Evolutionary conservation across 2,797 vertebrate genomes (phyloP).

Genomic region (Sparus aurata): DNA sequence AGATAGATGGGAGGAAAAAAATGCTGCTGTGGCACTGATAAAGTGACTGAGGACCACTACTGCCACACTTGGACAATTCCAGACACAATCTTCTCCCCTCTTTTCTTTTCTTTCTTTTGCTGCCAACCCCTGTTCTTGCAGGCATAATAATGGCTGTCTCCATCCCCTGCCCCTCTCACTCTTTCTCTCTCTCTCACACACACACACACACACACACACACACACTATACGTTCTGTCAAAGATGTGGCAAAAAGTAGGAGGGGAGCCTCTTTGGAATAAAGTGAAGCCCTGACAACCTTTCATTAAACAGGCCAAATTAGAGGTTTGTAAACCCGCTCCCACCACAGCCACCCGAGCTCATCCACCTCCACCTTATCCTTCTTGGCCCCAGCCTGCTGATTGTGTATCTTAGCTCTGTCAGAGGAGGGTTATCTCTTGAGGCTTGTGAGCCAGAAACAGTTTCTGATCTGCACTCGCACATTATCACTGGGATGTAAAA

Average conservation of each 20-base stretch:
- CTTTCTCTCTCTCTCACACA: slow-evolving; percentile 31
- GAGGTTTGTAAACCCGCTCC: slow-evolving; percentile 68
- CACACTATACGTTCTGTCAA: slow-evolving; percentile 41
- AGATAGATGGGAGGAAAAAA: slow-evolving; percentile 80
- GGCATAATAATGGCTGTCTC: slow-evolving; percentile 81
- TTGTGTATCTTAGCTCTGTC: slow-evolving; percentile 58
- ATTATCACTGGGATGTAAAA: slow-evolving; percentile 76
- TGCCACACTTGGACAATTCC: slow-evolving; percentile 83
- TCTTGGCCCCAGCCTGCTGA: slow-evolving; percentile 44
- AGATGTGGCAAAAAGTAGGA: slow-evolving; percentile 64
- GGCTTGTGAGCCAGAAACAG: slow-evolving; percentile 59
- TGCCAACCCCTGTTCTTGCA: slow-evolving; percentile 75
- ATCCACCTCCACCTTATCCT: slow-evolving; percentile 62
- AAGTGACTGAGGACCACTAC: slow-evolving; percentile 84
- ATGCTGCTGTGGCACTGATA: slow-evolving; percentile 84
- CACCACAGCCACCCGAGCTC: slow-evolving; percentile 34
- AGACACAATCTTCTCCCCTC: slow-evolving; percentile 82
- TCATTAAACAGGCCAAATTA: slow-evolving; percentile 83
- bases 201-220: slow-evolving; percentile 22
- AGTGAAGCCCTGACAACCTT: slow-evolving; percentile 80
- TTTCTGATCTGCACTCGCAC: slow-evolving; percentile 71
- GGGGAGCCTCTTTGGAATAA: slow-evolving; percentile 69
- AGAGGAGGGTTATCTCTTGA: slow-evolving; percentile 52
- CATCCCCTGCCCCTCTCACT: slow-evolving; percentile 45
- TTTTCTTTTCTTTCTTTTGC: slow-evolving; percentile 77